Percentiles rank a stretch among this genome's conserved stretches.
These are phyloP conservation scores for Brachycybe producta DNA, from an alignment of 2,888 invertebrate genomes.

Conservation along the genomic window DNA sequence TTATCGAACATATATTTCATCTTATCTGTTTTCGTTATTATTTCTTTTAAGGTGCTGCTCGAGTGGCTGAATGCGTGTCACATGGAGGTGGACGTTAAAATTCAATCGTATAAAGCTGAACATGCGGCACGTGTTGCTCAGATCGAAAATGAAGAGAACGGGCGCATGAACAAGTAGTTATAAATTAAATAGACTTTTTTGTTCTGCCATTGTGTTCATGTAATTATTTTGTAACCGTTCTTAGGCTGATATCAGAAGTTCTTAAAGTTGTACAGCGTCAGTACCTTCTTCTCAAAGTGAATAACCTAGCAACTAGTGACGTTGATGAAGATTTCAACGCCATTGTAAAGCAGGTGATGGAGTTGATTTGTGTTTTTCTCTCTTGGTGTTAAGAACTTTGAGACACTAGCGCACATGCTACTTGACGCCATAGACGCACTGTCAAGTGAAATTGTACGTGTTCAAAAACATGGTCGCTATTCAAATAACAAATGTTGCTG, in stretches of 20 bases:
- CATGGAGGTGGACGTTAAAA: background rate
- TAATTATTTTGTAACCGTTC: background rate
- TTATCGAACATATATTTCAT: background rate
- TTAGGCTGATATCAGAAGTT: background rate
- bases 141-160: background rate
- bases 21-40: no score
- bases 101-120: background rate
- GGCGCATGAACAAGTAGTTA: background rate
- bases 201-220: background rate
- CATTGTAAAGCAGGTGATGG: constrained; percentile 2
- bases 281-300: background rate
- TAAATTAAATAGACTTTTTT: background rate
- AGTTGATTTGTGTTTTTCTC: no score
- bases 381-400: no score
- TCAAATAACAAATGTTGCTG: no score
- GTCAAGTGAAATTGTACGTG: no score
- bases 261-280: background rate
- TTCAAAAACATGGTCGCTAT: no score
- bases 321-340: background rate
- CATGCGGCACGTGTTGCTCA: background rate
- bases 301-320: background rate
- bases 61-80: background rate
- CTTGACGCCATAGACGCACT: no score
- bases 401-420: no score
- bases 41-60: background rate